These are phyloP conservation scores for Didymodactylos carnosus DNA, from an alignment of 2,888 invertebrate genomes.

Conservation along the genomic window DNA sequence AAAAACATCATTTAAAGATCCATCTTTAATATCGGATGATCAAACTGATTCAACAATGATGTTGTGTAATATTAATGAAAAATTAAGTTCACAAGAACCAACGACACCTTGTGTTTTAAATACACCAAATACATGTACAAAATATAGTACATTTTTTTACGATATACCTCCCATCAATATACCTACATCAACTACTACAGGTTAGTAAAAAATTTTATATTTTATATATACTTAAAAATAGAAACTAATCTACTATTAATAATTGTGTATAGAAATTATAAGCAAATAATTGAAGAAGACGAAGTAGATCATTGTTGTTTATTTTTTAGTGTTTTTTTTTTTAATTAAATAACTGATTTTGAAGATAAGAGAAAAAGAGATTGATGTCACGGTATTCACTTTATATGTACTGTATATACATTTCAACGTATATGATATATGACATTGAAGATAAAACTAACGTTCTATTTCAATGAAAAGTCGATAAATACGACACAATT, in stretches of 20 bases:
- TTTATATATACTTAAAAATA: neutral
- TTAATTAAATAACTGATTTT: no score
- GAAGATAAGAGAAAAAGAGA: no score
- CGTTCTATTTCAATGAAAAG: no score
- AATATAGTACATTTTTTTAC: neutral
- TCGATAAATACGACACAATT: no score
- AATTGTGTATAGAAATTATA: neutral
- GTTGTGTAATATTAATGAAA: neutral
- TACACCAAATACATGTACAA: conserved; percentile 1
- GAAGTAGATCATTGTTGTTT: no score
- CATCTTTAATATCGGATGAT: neutral
- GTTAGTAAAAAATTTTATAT: neutral
- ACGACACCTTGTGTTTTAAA: neutral
- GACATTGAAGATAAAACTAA: no score
- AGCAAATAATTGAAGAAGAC: no score
- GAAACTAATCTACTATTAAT: neutral
- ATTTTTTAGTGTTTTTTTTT: no score
- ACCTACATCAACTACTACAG: neutral
- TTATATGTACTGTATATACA: no score
- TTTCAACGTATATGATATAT: no score
- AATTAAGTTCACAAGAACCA: neutral
- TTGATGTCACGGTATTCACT: no score
- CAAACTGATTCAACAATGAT: neutral
- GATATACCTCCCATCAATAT: neutral
- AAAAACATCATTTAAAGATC: no score